Conservation (phyloP, 2,888 invertebrate species). For the Andrena minutula region DNA sequence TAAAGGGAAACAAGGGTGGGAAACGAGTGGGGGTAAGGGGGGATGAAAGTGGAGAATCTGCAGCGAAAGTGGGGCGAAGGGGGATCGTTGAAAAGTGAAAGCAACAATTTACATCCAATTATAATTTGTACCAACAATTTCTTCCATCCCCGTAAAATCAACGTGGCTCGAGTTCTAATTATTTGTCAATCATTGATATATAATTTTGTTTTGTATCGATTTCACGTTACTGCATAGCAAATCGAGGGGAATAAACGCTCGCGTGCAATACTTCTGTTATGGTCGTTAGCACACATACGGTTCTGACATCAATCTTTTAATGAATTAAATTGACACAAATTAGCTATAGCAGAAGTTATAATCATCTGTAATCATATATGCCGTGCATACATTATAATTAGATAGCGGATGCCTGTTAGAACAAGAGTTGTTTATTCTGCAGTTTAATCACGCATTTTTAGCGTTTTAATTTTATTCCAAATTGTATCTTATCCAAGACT, state of each 20-base stretch:
- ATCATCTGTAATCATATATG: not conserved
- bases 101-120: conserved; percentile 74
- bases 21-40: not conserved
- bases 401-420: not conserved
- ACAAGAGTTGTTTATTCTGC: no score
- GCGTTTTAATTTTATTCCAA: no score
- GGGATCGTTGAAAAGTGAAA: not conserved
- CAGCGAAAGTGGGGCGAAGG: not conserved
- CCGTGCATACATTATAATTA: not conserved
- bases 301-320: conserved; percentile 1
- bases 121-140: conserved; percentile 77
- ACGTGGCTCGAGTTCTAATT: conserved; percentile 77
- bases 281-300: not conserved
- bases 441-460: no score
- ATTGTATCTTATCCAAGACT: no score
- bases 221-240: conserved; percentile 3
- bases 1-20: not conserved
- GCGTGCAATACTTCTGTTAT: not conserved
- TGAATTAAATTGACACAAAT: not conserved
- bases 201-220: conserved; percentile 3
- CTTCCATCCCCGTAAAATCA: conserved; percentile 74
- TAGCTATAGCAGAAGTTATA: not conserved
- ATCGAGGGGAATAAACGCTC: not conserved
- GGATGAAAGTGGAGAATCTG: not conserved
- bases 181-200: conserved; percentile 27